These are phyloP conservation scores for Hirudo medicinalis DNA, from an alignment of 1,140 invertebrate species.

Conservation along the genomic window DNA sequence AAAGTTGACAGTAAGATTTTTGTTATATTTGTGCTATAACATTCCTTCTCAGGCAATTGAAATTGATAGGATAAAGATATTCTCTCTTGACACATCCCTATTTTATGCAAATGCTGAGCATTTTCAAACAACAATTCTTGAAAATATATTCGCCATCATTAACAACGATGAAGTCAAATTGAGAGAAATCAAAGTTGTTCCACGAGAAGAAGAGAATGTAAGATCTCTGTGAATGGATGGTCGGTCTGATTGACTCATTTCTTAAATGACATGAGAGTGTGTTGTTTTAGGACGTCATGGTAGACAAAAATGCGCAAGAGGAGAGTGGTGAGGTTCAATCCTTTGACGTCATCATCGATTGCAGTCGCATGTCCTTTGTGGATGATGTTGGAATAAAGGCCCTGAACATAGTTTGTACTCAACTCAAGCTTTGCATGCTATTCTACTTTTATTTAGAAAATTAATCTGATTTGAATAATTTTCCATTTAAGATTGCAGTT, in stretches of 20 bases:
- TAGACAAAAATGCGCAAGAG: not conserved
- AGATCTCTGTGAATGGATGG: not conserved
- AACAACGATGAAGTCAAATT: not conserved
- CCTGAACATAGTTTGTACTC: not conserved
- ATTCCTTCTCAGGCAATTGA: conserved; percentile 31
- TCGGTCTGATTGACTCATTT: not conserved
- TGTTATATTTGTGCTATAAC: too few species aligned
- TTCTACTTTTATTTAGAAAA: not conserved
- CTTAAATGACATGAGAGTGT: not conserved
- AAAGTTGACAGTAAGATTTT: too few species aligned
- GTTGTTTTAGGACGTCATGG: not conserved
- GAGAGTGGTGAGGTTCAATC: not conserved
- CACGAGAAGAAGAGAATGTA: not conserved
- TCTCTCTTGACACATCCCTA: conserved; percentile 38
- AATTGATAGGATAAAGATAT: conserved; percentile 40
- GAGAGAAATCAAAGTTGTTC: not conserved
- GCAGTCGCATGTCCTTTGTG: not conserved
- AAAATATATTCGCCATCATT: not conserved
- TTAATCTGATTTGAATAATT: not conserved
- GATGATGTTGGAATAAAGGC: conserved; percentile 1
- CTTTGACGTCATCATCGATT: not conserved
- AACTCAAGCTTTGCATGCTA: not conserved
- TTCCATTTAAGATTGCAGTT: not conserved
- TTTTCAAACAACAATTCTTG: conserved; percentile 26
- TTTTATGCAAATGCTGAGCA: conserved; percentile 40